Percentiles rank a stretch among this genome's conserved stretches.
phyloP scores from a whole-genome alignment of 2,888 invertebrate genomes.

The Dilophus febrilis region DNA sequence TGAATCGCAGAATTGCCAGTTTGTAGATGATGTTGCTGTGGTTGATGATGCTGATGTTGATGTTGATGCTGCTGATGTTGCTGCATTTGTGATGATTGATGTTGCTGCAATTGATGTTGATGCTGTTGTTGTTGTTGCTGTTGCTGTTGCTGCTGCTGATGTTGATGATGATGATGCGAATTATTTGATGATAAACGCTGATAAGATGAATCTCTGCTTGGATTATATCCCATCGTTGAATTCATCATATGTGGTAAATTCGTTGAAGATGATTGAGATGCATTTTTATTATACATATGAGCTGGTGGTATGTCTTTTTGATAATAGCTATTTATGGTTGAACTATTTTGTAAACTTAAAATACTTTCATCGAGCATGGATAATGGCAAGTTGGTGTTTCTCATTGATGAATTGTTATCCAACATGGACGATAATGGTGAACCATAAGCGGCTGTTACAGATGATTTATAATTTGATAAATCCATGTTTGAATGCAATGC shows the following conservation, averaged over 20 bases:
- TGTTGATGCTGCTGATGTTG: slow-evolving; percentile 16
- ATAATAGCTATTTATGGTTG: slow-evolving; percentile 29
- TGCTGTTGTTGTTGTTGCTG: slow-evolving; percentile 6
- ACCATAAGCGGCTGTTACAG: no score
- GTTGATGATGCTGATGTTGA: slow-evolving; percentile 21
- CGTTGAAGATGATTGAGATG: slow-evolving; percentile 20
- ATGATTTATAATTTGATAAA: slow-evolving; percentile 10
- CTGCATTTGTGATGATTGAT: slow-evolving; percentile 11
- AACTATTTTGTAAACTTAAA: slow-evolving; percentile 16
- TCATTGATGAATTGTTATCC: slow-evolving; percentile 11
- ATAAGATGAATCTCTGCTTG: slow-evolving; percentile 5
- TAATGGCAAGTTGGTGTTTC: slow-evolving; percentile 13
- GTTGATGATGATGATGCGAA: no score
- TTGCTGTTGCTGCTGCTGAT: slow-evolving; percentile 15
- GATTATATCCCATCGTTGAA: not conserved
- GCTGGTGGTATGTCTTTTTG: slow-evolving; percentile 42
- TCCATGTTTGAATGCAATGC: slow-evolving; percentile 11
- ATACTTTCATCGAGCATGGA: slow-evolving; percentile 21
- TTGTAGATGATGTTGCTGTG: slow-evolving; percentile 6
- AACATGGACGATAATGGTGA: not conserved
- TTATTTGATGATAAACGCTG: no score
- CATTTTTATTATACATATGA: slow-evolving; percentile 38
- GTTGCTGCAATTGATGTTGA: slow-evolving; percentile 10
- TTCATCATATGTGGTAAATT: slow-evolving; percentile 8
- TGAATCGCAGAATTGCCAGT: slow-evolving; percentile 8